Base-by-base conservation (phyloP, 2,113 vertebrate species). In the Onychorhynchus coronatus region DNA sequence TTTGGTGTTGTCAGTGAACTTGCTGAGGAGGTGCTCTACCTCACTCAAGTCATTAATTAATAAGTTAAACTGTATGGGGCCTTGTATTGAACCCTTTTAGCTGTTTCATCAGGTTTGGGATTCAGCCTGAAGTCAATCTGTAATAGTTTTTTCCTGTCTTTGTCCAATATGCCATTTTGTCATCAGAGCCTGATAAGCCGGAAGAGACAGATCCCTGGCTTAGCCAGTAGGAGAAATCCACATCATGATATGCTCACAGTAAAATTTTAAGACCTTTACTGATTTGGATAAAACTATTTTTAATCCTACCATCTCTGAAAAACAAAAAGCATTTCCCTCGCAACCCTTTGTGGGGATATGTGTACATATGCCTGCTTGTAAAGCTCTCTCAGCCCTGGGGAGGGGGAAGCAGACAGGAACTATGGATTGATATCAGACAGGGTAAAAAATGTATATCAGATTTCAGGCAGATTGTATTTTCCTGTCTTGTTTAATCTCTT, bases 401-500 rank as follows among this genome's bases (percentile, higher is more conserved):
- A 70, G 5, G 15, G 20, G 5, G 33, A 90, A 82, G 62, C 2
- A 6, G 91, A 79, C 30, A 56, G 35, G 37, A 90, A 71, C 33
- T 66, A 53, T 20, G 56, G 14, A 24, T 25, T 79, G 50, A 39
- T 88, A 94, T 39, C 50, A 93, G 39, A 65, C 20, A 85, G 17
- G n/a, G n/a, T 62, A 59, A 87, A 81, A 86, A 76, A 59, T 24
- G 1, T 66, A 49, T 6, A 33, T 44, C 12, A 5, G 28, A 50
- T 92, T 96, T 82, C 85, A 86, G 77, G 46, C 65, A 94, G 31
- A 79, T 37, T 76, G 74, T 42, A 39, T 87, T 95, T 94, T 77
- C 31, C 77, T 91, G 44, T 77, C 75, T 85, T 80, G 24, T 88
- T 93, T 83, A 85, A 87, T 74, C 47, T 70, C 59, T 78, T 3